These are phyloP conservation scores for Phoxinus phoxinus DNA, from an alignment of 2,113 vertebrate species.

Conservation along the genomic window DNA sequence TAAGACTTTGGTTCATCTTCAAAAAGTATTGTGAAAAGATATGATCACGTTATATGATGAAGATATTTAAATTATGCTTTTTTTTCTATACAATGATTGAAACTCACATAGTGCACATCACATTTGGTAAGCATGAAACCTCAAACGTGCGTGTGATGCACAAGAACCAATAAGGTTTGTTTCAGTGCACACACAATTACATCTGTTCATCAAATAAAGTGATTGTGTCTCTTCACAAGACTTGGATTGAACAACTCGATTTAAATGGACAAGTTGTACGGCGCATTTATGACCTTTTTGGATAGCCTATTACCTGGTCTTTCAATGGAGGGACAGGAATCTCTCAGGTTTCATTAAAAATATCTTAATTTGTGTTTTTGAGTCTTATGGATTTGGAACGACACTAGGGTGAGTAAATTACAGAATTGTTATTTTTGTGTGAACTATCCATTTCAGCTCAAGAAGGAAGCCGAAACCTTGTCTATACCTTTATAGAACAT, in stretches of 20 bases:
- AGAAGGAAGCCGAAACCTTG: neutral
- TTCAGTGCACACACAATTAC: no score
- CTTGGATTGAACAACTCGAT: no score
- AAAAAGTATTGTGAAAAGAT: neutral
- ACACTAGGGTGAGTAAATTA: neutral
- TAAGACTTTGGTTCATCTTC: neutral
- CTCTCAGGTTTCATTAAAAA: neutral
- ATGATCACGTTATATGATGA: neutral
- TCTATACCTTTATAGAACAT: neutral
- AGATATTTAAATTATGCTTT: neutral
- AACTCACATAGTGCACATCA: no score
- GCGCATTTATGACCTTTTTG: neutral
- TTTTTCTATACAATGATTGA: neutral
- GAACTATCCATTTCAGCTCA: neutral
- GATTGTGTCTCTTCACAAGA: no score
- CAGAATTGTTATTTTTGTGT: neutral
- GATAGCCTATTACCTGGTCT: neutral
- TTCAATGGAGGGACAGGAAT: neutral
- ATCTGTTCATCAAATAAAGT: no score
- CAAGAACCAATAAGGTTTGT: no score
- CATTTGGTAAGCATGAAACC: no score
- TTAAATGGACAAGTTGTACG: no score
- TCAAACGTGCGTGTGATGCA: no score
- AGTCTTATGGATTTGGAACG: neutral
- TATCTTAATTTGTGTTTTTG: neutral